These are phyloP conservation scores for Ceratoteleas bidentatus DNA, from an alignment of 1,140 invertebrate species.

Conservation along the genomic window DNA sequence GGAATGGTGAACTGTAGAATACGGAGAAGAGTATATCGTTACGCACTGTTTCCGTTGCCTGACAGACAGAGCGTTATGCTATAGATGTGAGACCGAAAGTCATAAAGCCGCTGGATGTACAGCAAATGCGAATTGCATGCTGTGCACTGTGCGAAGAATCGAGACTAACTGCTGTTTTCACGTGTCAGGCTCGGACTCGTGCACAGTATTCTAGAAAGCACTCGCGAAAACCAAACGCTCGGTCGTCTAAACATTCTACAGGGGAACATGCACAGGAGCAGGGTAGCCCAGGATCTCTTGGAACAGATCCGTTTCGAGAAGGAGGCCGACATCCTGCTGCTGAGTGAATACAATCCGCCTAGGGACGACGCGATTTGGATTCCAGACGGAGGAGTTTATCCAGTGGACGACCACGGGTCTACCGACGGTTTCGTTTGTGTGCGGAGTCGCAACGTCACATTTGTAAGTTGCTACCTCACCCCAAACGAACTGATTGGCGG, in stretches of 20 bases:
- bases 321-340: no score
- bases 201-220: no score
- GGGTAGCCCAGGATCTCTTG: no score
- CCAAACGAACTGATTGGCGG: conserved; percentile 21
- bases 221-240: neutral
- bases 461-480: no score
- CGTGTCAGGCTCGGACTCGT: no score
- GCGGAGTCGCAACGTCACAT: no score
- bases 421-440: conserved; percentile 42
- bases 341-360: conserved; percentile 31
- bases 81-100: conserved; percentile 40
- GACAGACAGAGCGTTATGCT: conserved; percentile 43
- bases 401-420: conserved; percentile 3
- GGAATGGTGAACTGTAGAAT: conserved; percentile 52
- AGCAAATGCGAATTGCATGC: conserved; percentile 6
- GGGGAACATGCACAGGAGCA: no score
- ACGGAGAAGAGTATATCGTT: neutral
- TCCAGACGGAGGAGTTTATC: neutral
- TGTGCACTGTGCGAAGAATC: conserved; percentile 9
- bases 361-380: conserved; percentile 39
- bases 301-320: no score
- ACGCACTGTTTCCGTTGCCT: conserved; percentile 43
- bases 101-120: conserved; percentile 39
- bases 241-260: neutral
- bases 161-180: neutral